A percentile compares a stretch with the other conserved stretches of the same genome.
These are phyloP conservation scores for Caranx ignobilis DNA, from an alignment of 2,113 vertebrate genomes.

Conservation along the genomic window DNA sequence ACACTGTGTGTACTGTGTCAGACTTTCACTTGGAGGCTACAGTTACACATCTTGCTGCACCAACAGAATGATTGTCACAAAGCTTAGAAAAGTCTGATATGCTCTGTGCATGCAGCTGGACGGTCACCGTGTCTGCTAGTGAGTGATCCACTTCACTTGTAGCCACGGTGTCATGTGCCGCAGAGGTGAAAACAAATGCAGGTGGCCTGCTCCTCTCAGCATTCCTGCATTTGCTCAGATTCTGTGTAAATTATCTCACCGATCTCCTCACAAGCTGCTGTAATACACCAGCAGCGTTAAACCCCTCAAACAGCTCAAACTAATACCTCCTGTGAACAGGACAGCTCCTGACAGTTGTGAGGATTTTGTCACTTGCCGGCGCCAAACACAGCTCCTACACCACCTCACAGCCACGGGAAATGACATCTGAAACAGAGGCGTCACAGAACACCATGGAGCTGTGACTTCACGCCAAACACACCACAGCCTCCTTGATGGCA, in stretches of 20 bases:
- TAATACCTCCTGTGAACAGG: constrained; percentile 28
- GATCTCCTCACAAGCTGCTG: constrained; percentile 1
- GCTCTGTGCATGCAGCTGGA: background rate
- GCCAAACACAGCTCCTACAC: background rate
- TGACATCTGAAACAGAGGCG: constrained; percentile 35
- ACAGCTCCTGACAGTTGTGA: constrained; percentile 19
- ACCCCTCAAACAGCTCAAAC: background rate
- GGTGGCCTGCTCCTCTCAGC: background rate
- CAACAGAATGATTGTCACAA: background rate
- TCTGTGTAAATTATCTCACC: constrained; percentile 1
- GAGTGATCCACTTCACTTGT: background rate
- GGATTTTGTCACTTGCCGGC: constrained; percentile 45
- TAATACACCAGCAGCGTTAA: background rate
- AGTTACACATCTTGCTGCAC: background rate
- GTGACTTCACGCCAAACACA: constrained; percentile 21
- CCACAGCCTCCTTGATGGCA: background rate
- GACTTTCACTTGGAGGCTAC: no score
- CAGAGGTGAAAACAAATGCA: background rate
- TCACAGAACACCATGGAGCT: constrained; percentile 12
- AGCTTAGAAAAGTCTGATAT: background rate
- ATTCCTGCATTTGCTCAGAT: background rate
- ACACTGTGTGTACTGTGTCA: background rate
- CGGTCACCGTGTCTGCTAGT: no score
- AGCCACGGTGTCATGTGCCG: background rate
- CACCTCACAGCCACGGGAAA: constrained; percentile 9